These are phyloP conservation scores for Oscheius sp. DNA, from an alignment of 2,888 invertebrate genomes.

Conservation along the genomic window DNA sequence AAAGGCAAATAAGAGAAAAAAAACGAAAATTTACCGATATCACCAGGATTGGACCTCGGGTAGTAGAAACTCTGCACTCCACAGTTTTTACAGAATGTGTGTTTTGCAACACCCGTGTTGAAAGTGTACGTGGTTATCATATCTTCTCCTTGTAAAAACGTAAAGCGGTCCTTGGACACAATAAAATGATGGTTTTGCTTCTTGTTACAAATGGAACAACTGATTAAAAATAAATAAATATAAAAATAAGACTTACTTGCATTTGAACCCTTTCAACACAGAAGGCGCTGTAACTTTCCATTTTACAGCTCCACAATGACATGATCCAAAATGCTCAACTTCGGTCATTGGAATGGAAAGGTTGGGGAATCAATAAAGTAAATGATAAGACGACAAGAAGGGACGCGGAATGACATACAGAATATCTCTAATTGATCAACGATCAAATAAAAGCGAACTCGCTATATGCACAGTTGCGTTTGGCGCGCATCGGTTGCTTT, in stretches of 20 bases:
- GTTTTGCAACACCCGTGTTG: slow-evolving; percentile 58
- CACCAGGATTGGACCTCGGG: slow-evolving; percentile 77
- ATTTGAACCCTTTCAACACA: slow-evolving; percentile 52
- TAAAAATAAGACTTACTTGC: slow-evolving; percentile 54
- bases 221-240: slow-evolving; percentile 60
- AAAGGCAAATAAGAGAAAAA: neutral
- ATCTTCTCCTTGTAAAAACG: slow-evolving; percentile 62
- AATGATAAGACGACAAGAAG: slow-evolving; percentile 2
- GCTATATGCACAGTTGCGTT: slow-evolving; percentile 1
- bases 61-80: slow-evolving; percentile 78
- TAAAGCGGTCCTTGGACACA: slow-evolving; percentile 75
- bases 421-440: neutral
- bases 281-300: slow-evolving; percentile 56
- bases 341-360: slow-evolving; percentile 31
- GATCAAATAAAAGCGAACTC: slow-evolving; percentile 4
- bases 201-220: slow-evolving; percentile 77
- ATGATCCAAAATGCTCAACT: slow-evolving; percentile 56
- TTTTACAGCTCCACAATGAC: slow-evolving; percentile 62
- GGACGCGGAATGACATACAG: neutral
- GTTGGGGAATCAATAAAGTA: neutral
- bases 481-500: no score
- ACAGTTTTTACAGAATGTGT: slow-evolving; percentile 72
- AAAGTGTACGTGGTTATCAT: slow-evolving; percentile 58
- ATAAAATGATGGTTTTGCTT: slow-evolving; percentile 77
- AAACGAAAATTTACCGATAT: slow-evolving; percentile 73